phyloP scores from a whole-genome alignment of 2,888 invertebrate species.

The Dicranocentrus wangi region DNA sequence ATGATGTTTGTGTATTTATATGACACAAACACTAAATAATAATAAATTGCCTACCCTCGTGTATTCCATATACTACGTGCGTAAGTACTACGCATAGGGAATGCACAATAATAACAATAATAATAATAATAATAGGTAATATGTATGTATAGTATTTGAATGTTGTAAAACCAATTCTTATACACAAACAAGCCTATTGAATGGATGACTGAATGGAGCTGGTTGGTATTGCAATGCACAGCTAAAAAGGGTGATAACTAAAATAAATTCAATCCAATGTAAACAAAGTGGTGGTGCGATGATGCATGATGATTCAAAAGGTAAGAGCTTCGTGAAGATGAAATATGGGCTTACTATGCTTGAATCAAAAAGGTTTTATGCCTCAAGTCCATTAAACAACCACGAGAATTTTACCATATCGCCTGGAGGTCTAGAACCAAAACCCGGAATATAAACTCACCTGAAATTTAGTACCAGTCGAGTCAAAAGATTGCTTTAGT shows the following conservation, averaged over 20 bases:
- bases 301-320: constrained; percentile 16
- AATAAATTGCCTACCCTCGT: constrained; percentile 39
- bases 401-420: neutral
- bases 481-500: too few species aligned
- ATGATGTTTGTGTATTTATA: constrained; percentile 13
- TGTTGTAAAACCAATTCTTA: neutral
- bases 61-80: too few species aligned
- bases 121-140: too few species aligned
- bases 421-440: neutral
- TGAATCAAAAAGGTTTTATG: constrained; percentile 13
- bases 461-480: too few species aligned
- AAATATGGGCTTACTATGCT: constrained; percentile 42
- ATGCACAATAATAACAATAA: neutral
- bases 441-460: too few species aligned
- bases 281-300: constrained; percentile 21
- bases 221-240: neutral
- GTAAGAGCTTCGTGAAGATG: constrained; percentile 41
- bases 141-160: neutral
- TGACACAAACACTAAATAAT: constrained; percentile 11
- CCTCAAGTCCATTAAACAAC: constrained; percentile 39
- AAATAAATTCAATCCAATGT: neutral
- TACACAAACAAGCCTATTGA: neutral
- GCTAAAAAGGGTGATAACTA: neutral
- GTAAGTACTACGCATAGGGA: neutral
- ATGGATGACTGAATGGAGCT: neutral